A percentile compares a stretch with the other conserved stretches of the same genome.
Conservation (phyloP, 2,113 vertebrate species). For the Erythrocercus mccallii region DNA sequence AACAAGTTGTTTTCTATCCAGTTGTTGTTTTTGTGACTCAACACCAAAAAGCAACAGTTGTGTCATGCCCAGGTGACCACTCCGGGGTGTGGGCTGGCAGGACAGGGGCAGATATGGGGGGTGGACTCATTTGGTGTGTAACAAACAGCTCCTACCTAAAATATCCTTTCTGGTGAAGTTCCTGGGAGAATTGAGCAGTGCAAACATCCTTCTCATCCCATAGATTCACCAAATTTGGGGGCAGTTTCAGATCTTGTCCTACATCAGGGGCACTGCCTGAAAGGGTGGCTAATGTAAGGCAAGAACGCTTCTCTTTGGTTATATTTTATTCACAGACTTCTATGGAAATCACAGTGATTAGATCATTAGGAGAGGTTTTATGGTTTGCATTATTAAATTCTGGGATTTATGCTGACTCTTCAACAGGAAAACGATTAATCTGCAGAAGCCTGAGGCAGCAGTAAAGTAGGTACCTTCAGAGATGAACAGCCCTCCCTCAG, state of each 20-base stretch:
- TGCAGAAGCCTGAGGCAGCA: not conserved
- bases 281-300: not conserved
- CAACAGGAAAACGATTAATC: slow-evolving; percentile 3
- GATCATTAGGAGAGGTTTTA: slow-evolving; percentile 43
- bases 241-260: not conserved
- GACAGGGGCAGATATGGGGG: not conserved
- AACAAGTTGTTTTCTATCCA: not conserved
- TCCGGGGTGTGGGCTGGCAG: not conserved
- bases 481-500: not conserved
- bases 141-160: not conserved
- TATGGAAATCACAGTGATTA: slow-evolving; percentile 14
- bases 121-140: not conserved
- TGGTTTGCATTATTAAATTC: slow-evolving; percentile 51
- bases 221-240: not conserved
- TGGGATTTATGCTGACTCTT: slow-evolving; percentile 55
- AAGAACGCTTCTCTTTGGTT: not conserved
- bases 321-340: slow-evolving; percentile 39
- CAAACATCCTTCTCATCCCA: not conserved
- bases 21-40: not conserved
- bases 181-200: not conserved
- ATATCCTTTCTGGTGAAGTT: not conserved
- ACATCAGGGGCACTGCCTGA: not conserved
- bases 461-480: not conserved
- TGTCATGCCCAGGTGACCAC: not conserved
- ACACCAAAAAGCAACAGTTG: not conserved